Evolutionary conservation across 2,113 vertebrate species (phyloP).

Genomic region (Sinocyclocheilus anshuiensis): DNA sequence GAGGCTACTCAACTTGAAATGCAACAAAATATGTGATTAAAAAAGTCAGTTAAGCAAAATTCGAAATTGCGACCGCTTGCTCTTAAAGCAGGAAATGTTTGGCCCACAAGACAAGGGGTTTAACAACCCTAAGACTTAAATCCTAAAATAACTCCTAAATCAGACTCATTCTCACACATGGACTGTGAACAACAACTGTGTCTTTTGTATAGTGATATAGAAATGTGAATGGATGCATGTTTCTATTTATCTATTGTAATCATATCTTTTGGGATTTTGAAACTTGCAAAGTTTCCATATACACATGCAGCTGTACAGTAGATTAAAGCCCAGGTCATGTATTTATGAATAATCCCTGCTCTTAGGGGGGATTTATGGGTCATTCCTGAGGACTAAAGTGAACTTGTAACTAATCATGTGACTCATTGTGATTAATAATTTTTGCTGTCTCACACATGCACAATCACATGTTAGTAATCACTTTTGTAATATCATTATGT

Average conservation of each 20-base stretch:
- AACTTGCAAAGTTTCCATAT: neutral
- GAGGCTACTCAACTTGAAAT: neutral
- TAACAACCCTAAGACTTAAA: neutral
- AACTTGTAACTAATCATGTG: neutral
- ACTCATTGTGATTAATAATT: neutral
- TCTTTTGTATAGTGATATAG: neutral
- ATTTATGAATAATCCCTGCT: neutral
- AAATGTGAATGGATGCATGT: neutral
- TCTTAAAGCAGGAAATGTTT: too few species aligned
- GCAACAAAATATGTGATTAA: neutral
- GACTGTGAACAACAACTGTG: neutral
- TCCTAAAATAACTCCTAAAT: neutral
- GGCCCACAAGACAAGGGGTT: neutral
- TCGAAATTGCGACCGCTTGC: too few species aligned
- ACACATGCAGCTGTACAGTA: neutral
- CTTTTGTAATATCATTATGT: neutral
- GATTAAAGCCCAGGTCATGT: neutral
- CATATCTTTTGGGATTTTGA: neutral
- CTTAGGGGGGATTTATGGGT: neutral
- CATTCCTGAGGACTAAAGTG: neutral
- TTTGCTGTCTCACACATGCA: too few species aligned
- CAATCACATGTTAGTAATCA: neutral
- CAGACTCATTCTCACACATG: neutral
- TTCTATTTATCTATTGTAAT: neutral
- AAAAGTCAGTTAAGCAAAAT: too few species aligned